Conservation (phyloP, 1,140 invertebrate genomes). For the Spodoptera litura region DNA sequence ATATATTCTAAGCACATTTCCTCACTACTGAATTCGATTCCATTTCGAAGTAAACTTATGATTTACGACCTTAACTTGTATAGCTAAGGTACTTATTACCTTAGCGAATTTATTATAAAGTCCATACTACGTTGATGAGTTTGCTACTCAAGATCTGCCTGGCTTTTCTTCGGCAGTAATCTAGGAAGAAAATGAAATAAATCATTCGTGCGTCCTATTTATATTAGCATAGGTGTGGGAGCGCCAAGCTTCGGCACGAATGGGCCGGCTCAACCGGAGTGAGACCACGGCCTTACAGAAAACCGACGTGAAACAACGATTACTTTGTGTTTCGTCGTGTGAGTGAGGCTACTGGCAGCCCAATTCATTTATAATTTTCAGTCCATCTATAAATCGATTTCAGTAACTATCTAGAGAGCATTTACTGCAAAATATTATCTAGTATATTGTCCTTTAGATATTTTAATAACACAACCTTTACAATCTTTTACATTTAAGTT, state of each 20-base stretch:
- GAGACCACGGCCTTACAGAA: too few relatives aligned
- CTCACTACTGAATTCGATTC: constrained; percentile 27
- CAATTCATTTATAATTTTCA: too few relatives aligned
- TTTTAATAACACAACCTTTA: constrained; percentile 8
- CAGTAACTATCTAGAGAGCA: neutral
- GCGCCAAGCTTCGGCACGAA: too few relatives aligned
- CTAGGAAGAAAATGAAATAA: too few relatives aligned
- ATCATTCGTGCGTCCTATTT: too few relatives aligned
- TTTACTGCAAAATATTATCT: neutral
- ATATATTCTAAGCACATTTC: constrained; percentile 8
- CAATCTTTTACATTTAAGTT: neutral
- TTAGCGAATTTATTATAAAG: constrained; percentile 8
- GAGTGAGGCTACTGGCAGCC: too few relatives aligned
- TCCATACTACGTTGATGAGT: neutral
- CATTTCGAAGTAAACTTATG: constrained; percentile 30
- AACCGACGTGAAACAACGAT: too few relatives aligned
- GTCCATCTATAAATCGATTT: too few relatives aligned
- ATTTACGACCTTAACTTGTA: constrained; percentile 15
- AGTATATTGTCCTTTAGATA: neutral
- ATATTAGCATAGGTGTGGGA: too few relatives aligned
- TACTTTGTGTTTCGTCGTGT: too few relatives aligned
- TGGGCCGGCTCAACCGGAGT: too few relatives aligned
- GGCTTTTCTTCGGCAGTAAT: neutral
- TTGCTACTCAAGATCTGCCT: neutral
- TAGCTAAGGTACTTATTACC: constrained; percentile 7